These are phyloP conservation scores for Origma solitaria DNA, from an alignment of 2,113 vertebrate genomes.

Conservation along the genomic window DNA sequence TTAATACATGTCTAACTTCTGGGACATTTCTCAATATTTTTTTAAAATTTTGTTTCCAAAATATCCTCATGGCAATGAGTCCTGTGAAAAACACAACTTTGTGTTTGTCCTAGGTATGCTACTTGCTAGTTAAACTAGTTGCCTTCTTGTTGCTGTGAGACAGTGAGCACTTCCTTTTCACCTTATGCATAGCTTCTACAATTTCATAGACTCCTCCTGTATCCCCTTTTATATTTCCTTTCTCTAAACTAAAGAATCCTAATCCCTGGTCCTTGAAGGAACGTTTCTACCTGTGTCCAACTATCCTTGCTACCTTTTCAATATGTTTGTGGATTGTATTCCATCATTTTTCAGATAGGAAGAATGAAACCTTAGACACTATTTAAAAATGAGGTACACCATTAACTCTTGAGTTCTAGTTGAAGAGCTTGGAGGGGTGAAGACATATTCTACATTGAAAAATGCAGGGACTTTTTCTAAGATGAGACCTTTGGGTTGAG, in stretches of 20 bases:
- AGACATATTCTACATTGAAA: not conserved
- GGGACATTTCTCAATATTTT: not conserved
- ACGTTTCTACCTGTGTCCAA: not conserved
- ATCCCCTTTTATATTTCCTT: not conserved
- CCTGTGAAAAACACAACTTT: not conserved
- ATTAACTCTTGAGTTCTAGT: not conserved
- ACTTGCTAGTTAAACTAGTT: not conserved
- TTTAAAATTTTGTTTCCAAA: not conserved
- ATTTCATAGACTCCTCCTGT: not conserved
- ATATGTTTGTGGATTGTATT: not conserved
- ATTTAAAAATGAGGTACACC: not conserved
- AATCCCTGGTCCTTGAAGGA: not conserved
- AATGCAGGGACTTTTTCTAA: not conserved
- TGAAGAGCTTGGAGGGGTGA: not conserved
- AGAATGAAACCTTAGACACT: not conserved
- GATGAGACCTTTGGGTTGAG: not conserved
- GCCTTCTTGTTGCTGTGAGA: not conserved
- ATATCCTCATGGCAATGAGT: not conserved
- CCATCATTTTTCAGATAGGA: not conserved
- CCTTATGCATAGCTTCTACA: not conserved
- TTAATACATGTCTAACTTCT: not conserved
- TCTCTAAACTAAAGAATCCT: not conserved
- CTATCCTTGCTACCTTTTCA: not conserved
- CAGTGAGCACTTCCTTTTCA: not conserved
- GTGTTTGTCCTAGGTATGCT: not conserved